phyloP scores from a whole-genome alignment of 2,797 vertebrate species.

The Lacerta agilis region DNA sequence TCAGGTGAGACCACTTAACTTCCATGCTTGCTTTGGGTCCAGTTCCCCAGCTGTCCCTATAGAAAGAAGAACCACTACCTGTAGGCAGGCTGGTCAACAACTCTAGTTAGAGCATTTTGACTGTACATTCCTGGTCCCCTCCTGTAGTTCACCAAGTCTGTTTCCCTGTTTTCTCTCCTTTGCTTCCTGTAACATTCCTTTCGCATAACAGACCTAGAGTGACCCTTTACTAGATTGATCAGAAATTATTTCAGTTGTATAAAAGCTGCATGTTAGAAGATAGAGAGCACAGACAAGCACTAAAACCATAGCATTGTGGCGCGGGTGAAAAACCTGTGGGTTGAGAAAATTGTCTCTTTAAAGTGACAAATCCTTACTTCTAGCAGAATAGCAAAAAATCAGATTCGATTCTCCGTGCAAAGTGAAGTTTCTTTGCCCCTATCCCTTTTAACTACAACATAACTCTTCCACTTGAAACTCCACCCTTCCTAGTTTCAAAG shows the following conservation, averaged over 20 bases:
- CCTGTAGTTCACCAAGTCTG: background rate
- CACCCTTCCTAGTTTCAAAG: constrained; percentile 21
- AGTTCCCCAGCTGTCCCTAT: background rate
- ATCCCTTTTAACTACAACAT: background rate
- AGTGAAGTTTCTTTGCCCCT: background rate
- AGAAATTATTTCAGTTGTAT: constrained; percentile 17
- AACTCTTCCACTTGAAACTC: background rate
- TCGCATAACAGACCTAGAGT: background rate
- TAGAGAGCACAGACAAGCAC: background rate
- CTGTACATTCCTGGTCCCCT: background rate
- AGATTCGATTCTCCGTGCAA: background rate
- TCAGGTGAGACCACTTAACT: background rate
- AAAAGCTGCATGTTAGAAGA: background rate
- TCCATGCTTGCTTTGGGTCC: background rate
- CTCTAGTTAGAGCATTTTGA: background rate
- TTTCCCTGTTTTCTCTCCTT: background rate
- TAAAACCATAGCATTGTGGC: background rate
- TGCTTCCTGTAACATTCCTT: background rate
- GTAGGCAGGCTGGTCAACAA: background rate
- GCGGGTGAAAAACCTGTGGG: background rate
- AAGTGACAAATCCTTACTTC: background rate
- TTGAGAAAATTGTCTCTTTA: background rate
- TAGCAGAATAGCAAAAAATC: background rate
- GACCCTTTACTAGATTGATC: background rate
- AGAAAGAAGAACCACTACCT: background rate